Evolutionary conservation across 2,888 invertebrate genomes (phyloP).

Genomic region (Catocala sponsa): DNA sequence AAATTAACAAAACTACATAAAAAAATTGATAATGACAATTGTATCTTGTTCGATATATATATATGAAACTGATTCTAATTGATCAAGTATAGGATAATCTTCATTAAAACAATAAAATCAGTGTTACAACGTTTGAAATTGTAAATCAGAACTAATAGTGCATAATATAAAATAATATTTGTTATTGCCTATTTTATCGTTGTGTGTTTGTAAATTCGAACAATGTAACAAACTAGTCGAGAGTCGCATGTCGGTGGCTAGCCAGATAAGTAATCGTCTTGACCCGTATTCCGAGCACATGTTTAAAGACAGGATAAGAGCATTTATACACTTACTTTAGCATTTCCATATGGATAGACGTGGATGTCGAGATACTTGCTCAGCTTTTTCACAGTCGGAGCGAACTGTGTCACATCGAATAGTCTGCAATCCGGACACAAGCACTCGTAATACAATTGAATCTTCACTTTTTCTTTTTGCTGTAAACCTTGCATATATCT

Average conservation of each 20-base stretch:
- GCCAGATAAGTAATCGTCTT: not conserved
- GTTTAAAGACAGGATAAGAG: not conserved
- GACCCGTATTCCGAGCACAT: not conserved
- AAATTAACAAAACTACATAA: too few species aligned
- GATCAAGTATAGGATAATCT: too few species aligned
- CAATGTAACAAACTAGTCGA: not conserved
- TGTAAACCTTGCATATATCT: not conserved
- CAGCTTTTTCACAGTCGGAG: constrained; percentile 88
- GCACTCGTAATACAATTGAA: constrained; percentile 91
- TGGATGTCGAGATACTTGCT: constrained; percentile 88
- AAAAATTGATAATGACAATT: too few species aligned
- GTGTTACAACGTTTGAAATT: not conserved
- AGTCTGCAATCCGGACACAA: constrained; percentile 92
- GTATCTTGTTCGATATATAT: too few species aligned
- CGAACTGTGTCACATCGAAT: constrained; percentile 90
- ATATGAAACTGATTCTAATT: too few species aligned
- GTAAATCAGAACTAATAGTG: not conserved
- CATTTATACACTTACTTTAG: constrained; percentile 84
- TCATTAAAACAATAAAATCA: too few species aligned
- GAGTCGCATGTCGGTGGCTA: not conserved
- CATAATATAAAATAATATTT: too few species aligned
- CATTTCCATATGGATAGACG: constrained; percentile 94
- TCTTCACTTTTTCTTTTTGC: constrained; percentile 40
- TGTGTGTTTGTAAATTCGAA: not conserved
- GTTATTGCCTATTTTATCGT: not conserved